phyloP scores from a whole-genome alignment of 2,888 invertebrate species.

The Thelaira solivaga region DNA sequence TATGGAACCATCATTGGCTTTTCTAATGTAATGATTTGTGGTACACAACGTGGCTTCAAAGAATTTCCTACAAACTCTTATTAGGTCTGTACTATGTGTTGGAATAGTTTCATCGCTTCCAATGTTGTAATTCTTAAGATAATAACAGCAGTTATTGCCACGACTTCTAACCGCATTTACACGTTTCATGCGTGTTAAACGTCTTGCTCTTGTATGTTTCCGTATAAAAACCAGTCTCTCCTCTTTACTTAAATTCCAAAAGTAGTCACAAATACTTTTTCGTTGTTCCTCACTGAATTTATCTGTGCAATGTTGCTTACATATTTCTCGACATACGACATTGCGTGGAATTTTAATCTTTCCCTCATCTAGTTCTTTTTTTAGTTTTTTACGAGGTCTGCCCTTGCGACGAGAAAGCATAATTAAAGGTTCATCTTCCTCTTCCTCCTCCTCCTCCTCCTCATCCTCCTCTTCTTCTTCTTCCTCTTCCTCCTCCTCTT shows the following conservation, averaged over 20 bases:
- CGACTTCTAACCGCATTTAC: slow-evolving; percentile 29
- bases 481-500: slow-evolving; percentile 27
- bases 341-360: slow-evolving; percentile 9
- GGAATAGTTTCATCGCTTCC: neutral
- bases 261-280: slow-evolving; percentile 49
- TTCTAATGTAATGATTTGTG: slow-evolving; percentile 55
- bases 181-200: slow-evolving; percentile 41
- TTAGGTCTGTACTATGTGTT: slow-evolving; percentile 7
- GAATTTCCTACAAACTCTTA: slow-evolving; percentile 48
- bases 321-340: slow-evolving; percentile 51
- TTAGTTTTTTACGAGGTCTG: slow-evolving; percentile 32
- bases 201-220: slow-evolving; percentile 48
- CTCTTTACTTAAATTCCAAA: slow-evolving; percentile 54
- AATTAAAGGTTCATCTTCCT: slow-evolving; percentile 51
- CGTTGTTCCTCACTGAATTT: slow-evolving; percentile 57
- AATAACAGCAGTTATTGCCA: slow-evolving; percentile 60
- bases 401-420: slow-evolving; percentile 36
- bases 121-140: slow-evolving; percentile 38
- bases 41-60: slow-evolving; percentile 60
- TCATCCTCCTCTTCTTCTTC: slow-evolving; percentile 27
- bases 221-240: slow-evolving; percentile 53
- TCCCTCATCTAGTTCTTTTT: neutral
- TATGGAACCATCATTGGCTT: slow-evolving; percentile 57
- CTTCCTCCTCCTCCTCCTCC: slow-evolving; percentile 22
- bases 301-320: slow-evolving; percentile 58